phyloP scores from a whole-genome alignment of 1,140 invertebrate genomes.

The Kradibia gibbosae region DNA sequence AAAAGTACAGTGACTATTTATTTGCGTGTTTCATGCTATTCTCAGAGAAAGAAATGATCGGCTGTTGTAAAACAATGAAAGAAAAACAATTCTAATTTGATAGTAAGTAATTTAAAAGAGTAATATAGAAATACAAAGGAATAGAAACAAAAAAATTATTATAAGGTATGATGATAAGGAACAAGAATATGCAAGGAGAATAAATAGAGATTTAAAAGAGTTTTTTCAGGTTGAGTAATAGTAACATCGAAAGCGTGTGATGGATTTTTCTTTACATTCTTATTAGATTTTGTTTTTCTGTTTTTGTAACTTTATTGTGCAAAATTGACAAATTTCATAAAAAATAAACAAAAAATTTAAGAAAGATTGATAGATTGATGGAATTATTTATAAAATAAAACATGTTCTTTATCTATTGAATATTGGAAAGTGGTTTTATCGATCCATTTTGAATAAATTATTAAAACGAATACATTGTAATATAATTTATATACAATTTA shows the following conservation, averaged over 20 bases:
- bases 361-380: neutral
- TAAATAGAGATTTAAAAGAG: neutral
- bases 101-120: neutral
- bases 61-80: neutral
- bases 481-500: neutral
- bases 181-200: neutral
- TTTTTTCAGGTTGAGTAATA: neutral
- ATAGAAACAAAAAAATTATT: conserved; percentile 6
- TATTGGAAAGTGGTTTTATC: too few relatives aligned
- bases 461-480: too few relatives aligned
- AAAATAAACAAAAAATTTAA: neutral
- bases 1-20: conserved; percentile 15
- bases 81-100: neutral
- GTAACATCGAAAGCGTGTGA: neutral
- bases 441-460: too few relatives aligned
- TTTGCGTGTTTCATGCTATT: neutral
- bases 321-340: neutral
- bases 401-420: too few relatives aligned
- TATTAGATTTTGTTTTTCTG: neutral
- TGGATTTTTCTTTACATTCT: neutral
- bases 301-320: neutral
- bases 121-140: neutral
- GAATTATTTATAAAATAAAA: too few relatives aligned
- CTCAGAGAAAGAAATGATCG: conserved; percentile 3
- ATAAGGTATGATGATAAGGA: neutral